Percentiles rank a stretch among this genome's conserved stretches.
Conservation (phyloP, 2,113 vertebrate genomes). For the Crotophaga sulcirostris region DNA sequence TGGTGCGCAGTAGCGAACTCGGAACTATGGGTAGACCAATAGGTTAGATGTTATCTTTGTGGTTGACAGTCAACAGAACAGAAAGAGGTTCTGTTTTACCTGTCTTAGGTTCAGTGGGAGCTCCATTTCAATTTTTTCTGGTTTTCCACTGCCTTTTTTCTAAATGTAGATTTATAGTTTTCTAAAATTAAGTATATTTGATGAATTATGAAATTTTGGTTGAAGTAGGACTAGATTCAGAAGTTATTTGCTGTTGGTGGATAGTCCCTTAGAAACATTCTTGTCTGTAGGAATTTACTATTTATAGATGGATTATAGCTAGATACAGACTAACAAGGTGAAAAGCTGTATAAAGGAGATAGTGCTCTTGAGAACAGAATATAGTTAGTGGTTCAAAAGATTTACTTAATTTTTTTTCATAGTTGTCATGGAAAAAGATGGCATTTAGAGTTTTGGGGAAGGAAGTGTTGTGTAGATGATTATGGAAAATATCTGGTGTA, state of each 20-base stretch:
- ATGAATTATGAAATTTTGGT: background rate
- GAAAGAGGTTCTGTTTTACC: background rate
- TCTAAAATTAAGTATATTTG: background rate
- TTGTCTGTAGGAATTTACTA: background rate
- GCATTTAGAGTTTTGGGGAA: background rate
- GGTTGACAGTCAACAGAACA: background rate
- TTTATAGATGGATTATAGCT: background rate
- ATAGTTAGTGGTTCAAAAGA: background rate
- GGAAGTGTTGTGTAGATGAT: background rate
- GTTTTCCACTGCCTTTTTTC: background rate
- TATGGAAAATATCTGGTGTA: background rate
- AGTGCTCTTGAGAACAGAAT: background rate
- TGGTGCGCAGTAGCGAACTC: background rate
- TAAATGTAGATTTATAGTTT: background rate
- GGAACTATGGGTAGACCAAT: rapidly evolving
- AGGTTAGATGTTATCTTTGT: background rate
- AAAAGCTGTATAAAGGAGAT: background rate
- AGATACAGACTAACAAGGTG: background rate
- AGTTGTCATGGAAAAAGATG: background rate
- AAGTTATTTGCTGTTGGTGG: background rate
- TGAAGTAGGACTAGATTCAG: background rate
- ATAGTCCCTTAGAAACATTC: background rate
- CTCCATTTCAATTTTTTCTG: background rate
- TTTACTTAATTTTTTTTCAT: background rate
- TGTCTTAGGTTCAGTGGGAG: background rate